These are phyloP conservation scores for Tigriopus japonicus DNA, from an alignment of 1,140 invertebrate species.

Conservation along the genomic window DNA sequence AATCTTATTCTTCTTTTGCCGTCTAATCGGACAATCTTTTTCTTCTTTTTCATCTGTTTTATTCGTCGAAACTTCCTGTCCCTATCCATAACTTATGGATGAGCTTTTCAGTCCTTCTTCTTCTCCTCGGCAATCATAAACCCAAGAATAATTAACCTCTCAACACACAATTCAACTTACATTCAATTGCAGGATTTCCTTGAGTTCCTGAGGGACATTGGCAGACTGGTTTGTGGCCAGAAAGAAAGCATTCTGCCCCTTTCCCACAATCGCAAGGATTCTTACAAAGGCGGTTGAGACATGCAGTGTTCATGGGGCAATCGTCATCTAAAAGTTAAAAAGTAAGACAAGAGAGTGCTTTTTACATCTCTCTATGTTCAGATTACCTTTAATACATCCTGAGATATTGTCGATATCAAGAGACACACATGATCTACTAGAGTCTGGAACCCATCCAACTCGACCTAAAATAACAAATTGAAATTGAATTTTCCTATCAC, in stretches of 20 bases:
- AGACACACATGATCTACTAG: conserved; percentile 48
- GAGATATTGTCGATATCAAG: conserved; percentile 40
- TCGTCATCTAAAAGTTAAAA: conserved; percentile 56
- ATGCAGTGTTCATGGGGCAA: conserved; percentile 52
- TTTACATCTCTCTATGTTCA: too few species aligned
- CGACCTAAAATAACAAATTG: conserved; percentile 6
- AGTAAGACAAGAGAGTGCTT: too few species aligned
- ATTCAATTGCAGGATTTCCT: conserved; percentile 60
- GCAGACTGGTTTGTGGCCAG: conserved; percentile 64
- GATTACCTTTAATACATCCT: conserved; percentile 39
- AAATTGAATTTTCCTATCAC: too few species aligned
- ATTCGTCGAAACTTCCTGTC: too few species aligned
- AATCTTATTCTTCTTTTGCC: too few species aligned
- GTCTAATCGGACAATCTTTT: too few species aligned
- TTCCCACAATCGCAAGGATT: conserved; percentile 69
- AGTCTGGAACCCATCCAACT: conserved; percentile 34
- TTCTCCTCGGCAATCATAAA: too few species aligned
- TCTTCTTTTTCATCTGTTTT: too few species aligned
- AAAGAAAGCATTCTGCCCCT: conserved; percentile 58
- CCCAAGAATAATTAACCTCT: too few species aligned
- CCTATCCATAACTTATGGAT: too few species aligned
- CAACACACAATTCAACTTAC: too few species aligned
- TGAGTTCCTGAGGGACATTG: conserved; percentile 59
- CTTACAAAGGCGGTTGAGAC: conserved; percentile 60
- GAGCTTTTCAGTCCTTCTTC: too few species aligned